Evolutionary conservation across 2,797 vertebrate species (phyloP), one percentile per base, ranked within the genome.

Genomic region (Lithobates sylvaticus): DNA sequence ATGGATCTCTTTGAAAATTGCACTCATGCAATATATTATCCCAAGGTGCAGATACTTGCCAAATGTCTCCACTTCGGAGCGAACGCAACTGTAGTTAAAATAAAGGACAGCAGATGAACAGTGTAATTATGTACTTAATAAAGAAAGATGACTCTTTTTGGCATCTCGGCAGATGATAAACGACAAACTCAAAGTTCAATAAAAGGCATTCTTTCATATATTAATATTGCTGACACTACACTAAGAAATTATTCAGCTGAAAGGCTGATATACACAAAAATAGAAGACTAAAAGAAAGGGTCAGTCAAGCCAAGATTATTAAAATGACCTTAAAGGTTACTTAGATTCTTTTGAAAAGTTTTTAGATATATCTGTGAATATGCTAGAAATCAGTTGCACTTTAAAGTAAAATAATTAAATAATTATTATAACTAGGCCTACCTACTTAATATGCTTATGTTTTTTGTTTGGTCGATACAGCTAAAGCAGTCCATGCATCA

Each of bases 61-160:
- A 78, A 82, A 73, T 50, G 44, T 58, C 34, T 68, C 39, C 67
- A 71, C 83, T 71, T 61, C 27, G 47, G 76, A 78, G 47, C 39
- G 75, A 84, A 36, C 47, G 78, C 50, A 72, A 78, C 83, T 84
- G 76, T 47, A 72, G 54, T 84, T 84, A 84, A 84, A 78, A 84
- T 84, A 78, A 72, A 70, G 36, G 76, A 72, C 47, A 73, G 69
- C 68, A 64, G 83, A 78, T 70, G 83, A 84, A 72, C 76, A 47
- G 74, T 23, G 72, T 75, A 76, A 75, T 83, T 83, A 83, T 76
- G 39, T 50, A 76, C 64, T 68, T 82, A 73, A 82, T 82, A 74
- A 82, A 82, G 80, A 82, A 73, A 70, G 70, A 73, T 73, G 54
- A 73, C 3, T 65, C 71, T 61, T 42, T 78, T 32, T 68, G 42